Base-by-base conservation (phyloP, 2,797 vertebrate species). In the Hyperoplus lanceolatus region DNA sequence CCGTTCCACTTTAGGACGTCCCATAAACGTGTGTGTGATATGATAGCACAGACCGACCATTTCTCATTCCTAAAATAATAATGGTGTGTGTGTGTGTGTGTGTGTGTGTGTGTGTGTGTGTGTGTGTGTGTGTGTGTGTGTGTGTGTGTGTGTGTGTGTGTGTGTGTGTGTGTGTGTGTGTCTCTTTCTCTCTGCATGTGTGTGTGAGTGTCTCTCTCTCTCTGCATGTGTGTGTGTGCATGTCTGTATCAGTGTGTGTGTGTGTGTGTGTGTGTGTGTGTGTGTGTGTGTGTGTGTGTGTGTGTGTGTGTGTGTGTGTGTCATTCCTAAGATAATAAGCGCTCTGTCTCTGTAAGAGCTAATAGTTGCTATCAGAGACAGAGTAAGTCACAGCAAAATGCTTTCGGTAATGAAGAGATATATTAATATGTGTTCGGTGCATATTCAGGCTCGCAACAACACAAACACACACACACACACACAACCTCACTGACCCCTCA, bases 361-460 rank as follows among this genome's bases (percentile, higher is more conserved):
- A 89, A 89, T 81, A 69, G 81, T 77, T 73, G 59, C 42, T 79
- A 75, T 87, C 80, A 65, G 65, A 79, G 81, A 73, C 76, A 80
- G 70, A 84, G 87, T 80, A 77, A 86, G 76, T 85, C 80, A 86
- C 85, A 87, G 57, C 29, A 29, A 80, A 88, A 75, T 79, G 73
- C 68, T 66, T 75, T 60, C 68, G 62, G 59, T 87, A 83, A 88
- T 82, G 83, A 89, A 85, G 87, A 87, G 80, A 79, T 85, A 83
- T 88, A 77, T 46, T 69, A 82, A 79, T 85, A 83, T 88, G 75
- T 46, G 71, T 83, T 87, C 79, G 76, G 53, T 88, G 84, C 86
- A 90, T 90, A 91, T 92, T 90, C 80, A 89, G 68, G 84, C 78
- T 75, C 83, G 77, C 81, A 89, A 90, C 80, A 86, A 89, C 83